A percentile compares a stretch with the other conserved stretches of the same genome.
phyloP scores from a whole-genome alignment of 2,888 invertebrate species.

The Brachyopa scutellaris region DNA sequence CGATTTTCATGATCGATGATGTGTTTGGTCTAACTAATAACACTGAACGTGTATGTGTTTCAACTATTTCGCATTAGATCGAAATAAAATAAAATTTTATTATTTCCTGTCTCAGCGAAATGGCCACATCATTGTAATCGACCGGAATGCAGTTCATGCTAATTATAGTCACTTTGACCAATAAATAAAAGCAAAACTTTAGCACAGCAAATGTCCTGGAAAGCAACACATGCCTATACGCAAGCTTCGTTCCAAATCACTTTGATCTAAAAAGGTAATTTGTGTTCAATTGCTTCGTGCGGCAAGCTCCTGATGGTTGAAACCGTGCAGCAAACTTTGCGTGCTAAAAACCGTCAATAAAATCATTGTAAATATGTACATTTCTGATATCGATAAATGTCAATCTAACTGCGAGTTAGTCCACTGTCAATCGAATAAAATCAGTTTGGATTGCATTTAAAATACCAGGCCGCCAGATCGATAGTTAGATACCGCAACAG shows the following conservation, averaged over 20 bases:
- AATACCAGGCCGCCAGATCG: slow-evolving; percentile 1
- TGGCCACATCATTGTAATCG: too few species aligned
- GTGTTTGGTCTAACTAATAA: too few species aligned
- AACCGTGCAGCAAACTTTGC: neutral
- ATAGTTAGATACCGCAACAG: slow-evolving; percentile 43
- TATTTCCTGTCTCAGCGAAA: too few species aligned
- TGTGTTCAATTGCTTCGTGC: neutral
- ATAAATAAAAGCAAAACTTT: neutral
- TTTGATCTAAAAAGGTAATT: slow-evolving; percentile 21
- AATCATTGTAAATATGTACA: slow-evolving; percentile 23
- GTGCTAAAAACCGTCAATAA: slow-evolving; percentile 12
- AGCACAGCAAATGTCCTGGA: slow-evolving; percentile 7
- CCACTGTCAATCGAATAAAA: slow-evolving; percentile 28
- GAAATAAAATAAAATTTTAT: too few species aligned
- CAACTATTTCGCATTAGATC: too few species aligned
- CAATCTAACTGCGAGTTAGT: slow-evolving; percentile 1
- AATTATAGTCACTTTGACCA: neutral
- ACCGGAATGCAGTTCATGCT: too few species aligned
- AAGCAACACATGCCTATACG: neutral
- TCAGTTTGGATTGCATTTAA: slow-evolving; percentile 8
- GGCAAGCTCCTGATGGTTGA: too few species aligned
- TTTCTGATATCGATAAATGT: slow-evolving; percentile 25
- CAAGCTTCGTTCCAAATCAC: neutral
- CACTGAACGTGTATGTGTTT: too few species aligned
- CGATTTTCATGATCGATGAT: too few species aligned